These are phyloP conservation scores for Cosmia trapezina DNA, from an alignment of 2,888 invertebrate genomes.

Conservation along the genomic window DNA sequence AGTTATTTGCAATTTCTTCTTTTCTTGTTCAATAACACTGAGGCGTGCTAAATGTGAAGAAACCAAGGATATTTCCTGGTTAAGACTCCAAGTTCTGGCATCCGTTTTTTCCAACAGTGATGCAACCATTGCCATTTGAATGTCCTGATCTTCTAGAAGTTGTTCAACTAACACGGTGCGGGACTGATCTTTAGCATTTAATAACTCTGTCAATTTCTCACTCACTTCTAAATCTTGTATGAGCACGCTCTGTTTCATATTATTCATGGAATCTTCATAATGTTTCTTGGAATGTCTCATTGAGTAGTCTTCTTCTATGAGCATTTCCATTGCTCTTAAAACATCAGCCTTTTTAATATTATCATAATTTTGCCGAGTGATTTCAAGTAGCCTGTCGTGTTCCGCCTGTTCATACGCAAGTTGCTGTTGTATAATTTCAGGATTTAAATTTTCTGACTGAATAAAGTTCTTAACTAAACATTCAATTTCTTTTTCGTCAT, in stretches of 20 bases:
- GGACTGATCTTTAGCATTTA: slow-evolving; percentile 91
- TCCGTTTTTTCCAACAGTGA: slow-evolving; percentile 93
- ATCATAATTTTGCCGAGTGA: slow-evolving; percentile 90
- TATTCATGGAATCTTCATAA: slow-evolving; percentile 92
- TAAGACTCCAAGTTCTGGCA: slow-evolving; percentile 93
- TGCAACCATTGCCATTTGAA: slow-evolving; percentile 93
- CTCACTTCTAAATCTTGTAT: slow-evolving; percentile 91
- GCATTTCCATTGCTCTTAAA: slow-evolving; percentile 92
- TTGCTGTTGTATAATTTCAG: slow-evolving; percentile 91
- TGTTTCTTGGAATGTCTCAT: slow-evolving; percentile 91
- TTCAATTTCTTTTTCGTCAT: slow-evolving; percentile 92
- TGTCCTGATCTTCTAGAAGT: slow-evolving; percentile 92
- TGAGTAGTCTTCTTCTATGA: slow-evolving; percentile 92
- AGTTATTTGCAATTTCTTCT: slow-evolving; percentile 92
- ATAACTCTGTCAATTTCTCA: slow-evolving; percentile 90
- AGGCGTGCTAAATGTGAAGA: slow-evolving; percentile 93
- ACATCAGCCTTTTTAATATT: slow-evolving; percentile 92
- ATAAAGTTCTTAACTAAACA: slow-evolving; percentile 92
- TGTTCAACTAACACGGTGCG: slow-evolving; percentile 91
- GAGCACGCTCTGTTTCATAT: slow-evolving; percentile 91
- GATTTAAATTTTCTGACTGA: slow-evolving; percentile 89
- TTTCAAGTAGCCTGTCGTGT: slow-evolving; percentile 92
- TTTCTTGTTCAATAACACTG: slow-evolving; percentile 93
- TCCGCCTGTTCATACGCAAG: slow-evolving; percentile 92
- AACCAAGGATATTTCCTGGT: slow-evolving; percentile 94